Percentiles rank a stretch among this genome's conserved stretches.
These are phyloP conservation scores for Pocillopora verrucosa DNA, from an alignment of 64 coral and sea anemone genomes.

Conservation along the genomic window DNA sequence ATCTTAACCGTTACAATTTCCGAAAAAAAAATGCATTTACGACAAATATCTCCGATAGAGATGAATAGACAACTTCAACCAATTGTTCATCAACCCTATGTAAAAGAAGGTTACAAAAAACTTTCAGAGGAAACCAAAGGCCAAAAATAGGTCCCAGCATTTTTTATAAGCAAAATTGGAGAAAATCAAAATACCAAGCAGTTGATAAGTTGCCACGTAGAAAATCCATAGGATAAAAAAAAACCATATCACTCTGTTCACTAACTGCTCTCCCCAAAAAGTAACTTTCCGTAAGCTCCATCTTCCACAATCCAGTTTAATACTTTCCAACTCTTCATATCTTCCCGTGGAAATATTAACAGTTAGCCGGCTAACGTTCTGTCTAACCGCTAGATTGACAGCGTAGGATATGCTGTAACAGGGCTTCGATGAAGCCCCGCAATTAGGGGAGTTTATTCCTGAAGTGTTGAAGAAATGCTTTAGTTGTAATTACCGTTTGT, in stretches of 20 bases:
- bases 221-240: no score
- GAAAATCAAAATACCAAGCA: no score
- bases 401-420: constrained; percentile 9
- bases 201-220: no score
- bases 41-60: no score
- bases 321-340: neutral
- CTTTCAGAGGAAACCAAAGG: neutral
- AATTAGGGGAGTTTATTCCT: neutral
- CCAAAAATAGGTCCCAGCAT: no score
- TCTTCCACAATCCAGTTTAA: constrained; percentile 22
- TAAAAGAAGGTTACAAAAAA: neutral
- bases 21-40: no score
- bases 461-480: neutral
- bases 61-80: constrained; percentile 4
- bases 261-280: neutral
- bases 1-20: no score
- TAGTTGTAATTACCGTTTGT: no score
- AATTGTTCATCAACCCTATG: neutral
- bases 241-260: no score
- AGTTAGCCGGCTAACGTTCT: neutral
- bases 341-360: neutral
- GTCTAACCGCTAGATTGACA: neutral
- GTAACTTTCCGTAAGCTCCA: constrained; percentile 6
- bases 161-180: no score
- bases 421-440: neutral